These are phyloP conservation scores for Petrosia ficiformis DNA, from an alignment of 37 sponge, comb jelly and placozoan species.

Conservation along the genomic window DNA sequence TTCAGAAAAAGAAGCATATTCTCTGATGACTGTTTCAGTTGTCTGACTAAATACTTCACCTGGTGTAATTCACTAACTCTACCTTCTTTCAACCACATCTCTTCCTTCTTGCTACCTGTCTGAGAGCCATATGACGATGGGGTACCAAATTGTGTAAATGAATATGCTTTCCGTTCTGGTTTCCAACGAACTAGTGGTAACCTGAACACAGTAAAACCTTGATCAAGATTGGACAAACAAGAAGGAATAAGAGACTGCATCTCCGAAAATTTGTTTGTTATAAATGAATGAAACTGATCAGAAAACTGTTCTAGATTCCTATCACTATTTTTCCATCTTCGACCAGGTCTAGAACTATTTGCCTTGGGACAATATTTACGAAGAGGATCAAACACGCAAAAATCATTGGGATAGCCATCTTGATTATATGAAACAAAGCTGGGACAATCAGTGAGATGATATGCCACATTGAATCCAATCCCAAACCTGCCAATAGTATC, in stretches of 20 bases:
- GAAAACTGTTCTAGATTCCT: background rate
- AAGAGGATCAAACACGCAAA: slow-evolving; percentile 74
- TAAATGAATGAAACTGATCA: slow-evolving; percentile 58
- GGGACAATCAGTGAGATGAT: slow-evolving; percentile 86
- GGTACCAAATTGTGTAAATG: too few species aligned
- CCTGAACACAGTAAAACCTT: slow-evolving; percentile 56
- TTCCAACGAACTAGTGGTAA: slow-evolving; percentile 39
- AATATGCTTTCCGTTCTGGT: too few species aligned
- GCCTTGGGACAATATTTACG: slow-evolving; percentile 10
- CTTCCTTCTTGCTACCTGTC: background rate
- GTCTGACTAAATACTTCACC: slow-evolving; percentile 1
- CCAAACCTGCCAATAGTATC: slow-evolving; percentile 81
- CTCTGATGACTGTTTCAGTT: slow-evolving; percentile 3
- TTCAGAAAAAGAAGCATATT: slow-evolving; percentile 60
- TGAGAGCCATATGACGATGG: too few species aligned
- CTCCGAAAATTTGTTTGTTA: slow-evolving; percentile 13
- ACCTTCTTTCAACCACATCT: background rate
- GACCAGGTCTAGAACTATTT: slow-evolving; percentile 26
- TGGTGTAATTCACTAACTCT: slow-evolving; percentile 1
- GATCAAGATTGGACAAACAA: slow-evolving; percentile 10
- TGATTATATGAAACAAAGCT: slow-evolving; percentile 47
- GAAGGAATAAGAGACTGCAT: slow-evolving; percentile 7
- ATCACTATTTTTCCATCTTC: slow-evolving; percentile 20
- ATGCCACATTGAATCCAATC: slow-evolving; percentile 86
- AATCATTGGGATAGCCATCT: slow-evolving; percentile 39